phyloP scores from a whole-genome alignment of 2,113 vertebrate genomes.

The Myrmophylax atrothorax region DNA sequence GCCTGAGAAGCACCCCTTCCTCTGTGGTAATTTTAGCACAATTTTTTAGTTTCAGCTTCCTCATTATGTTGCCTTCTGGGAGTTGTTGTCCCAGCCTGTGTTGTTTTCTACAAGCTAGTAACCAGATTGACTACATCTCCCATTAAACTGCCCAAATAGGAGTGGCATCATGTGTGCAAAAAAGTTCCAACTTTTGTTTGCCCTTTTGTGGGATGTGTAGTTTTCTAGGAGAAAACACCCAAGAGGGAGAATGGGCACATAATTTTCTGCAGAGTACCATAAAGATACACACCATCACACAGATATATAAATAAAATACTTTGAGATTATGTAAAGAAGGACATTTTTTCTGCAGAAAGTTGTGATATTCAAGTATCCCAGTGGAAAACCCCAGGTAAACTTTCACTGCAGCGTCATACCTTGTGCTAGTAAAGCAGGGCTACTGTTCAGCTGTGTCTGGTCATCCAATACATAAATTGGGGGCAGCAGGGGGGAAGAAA shows the following conservation, averaged over 20 bases:
- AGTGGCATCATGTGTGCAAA: background rate
- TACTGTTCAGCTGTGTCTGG: background rate
- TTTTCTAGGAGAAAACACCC: background rate
- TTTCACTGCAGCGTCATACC: background rate
- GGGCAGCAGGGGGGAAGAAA: accelerated
- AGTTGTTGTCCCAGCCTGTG: background rate
- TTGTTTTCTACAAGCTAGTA: background rate
- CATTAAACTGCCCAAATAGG: background rate
- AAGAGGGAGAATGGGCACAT: background rate
- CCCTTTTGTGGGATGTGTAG: background rate
- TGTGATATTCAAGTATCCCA: background rate
- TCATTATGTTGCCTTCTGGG: background rate
- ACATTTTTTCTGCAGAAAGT: background rate
- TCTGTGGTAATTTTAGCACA: background rate
- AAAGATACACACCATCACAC: background rate
- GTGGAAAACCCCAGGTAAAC: background rate
- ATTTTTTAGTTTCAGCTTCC: background rate
- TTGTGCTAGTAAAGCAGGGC: background rate
- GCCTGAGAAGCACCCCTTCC: background rate
- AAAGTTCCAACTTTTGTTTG: background rate
- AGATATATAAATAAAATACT: background rate
- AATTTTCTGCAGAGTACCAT: background rate
- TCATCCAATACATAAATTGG: background rate
- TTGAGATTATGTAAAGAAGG: background rate
- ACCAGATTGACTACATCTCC: background rate